Base-by-base conservation (phyloP, 37 sponge, comb jelly and placozoan species). In the Mnemiopsis leidyi region DNA sequence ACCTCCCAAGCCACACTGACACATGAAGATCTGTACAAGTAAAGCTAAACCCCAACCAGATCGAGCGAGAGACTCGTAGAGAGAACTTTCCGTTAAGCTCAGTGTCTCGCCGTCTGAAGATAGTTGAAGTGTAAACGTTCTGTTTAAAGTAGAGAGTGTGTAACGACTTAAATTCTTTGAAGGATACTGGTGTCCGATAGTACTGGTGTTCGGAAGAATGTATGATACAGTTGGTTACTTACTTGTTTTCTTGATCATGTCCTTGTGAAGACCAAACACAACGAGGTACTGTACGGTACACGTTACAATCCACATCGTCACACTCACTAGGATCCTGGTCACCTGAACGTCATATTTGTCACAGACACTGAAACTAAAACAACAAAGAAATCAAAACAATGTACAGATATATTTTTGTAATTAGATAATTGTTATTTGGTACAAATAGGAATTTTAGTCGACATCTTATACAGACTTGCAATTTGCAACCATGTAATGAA, bases 21-120 rank as follows among this genome's bases (percentile, higher is more conserved):
- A 85, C n/a, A 13, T 23, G 25, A 85, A 1, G 3, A 85, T 33
- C 36, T 85, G 90, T 21, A 39, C 23, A 25, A 85, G 61, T 13
- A 85, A 13, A 26, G 90, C 90, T 37, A 85, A 7, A 13, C 38
- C 39, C 90, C 90, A 85, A n/a, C 38, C 24, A 40, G 48, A n/a
- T 26, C 90, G 38, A 20, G 90, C 39, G 23, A 85, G 39, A 1
- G 90, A 39, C 90, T 85, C 90, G 90, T 85, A 85, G 29, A 85
- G 9, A 0, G 25, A 25, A 40, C 90, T 40, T 29, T 18, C 90
- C 23, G 36, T 39, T 2, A 40, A 61, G 23, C 35, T 85, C 29
- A 40, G 21, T 7, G 9, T 18, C n/a, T 85, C 90, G 23, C 90
- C 90, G 2, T 0, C 90, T 85, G 61, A 39, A 40, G 35, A 39